Conservation (phyloP, 2,888 invertebrate species). For the Coleophora deauratella region DNA sequence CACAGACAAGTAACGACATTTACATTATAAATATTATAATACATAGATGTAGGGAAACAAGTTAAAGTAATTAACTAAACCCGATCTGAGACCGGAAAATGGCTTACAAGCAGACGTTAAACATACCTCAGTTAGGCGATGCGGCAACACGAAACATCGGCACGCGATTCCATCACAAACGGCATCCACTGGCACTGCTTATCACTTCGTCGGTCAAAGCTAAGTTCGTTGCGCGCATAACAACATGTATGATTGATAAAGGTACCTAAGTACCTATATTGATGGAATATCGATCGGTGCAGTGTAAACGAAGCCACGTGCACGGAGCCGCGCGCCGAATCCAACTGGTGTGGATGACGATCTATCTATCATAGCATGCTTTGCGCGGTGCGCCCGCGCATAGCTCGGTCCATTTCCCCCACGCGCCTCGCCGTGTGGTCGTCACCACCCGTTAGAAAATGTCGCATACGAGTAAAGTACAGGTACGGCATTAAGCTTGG, state of each 20-base stretch:
- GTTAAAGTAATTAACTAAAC: too few relatives aligned
- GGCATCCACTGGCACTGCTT: slow-evolving; percentile 6
- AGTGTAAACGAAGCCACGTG: slow-evolving; percentile 53
- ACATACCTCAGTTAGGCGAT: slow-evolving; percentile 8
- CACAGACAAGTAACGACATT: too few relatives aligned
- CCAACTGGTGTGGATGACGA: slow-evolving; percentile 68
- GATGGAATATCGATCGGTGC: slow-evolving; percentile 22
- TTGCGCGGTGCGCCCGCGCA: slow-evolving; percentile 56
- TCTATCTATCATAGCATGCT: slow-evolving; percentile 61
- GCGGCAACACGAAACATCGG: not conserved
- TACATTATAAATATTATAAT: too few relatives aligned
- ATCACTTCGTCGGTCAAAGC: slow-evolving; percentile 9
- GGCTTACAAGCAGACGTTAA: not conserved
- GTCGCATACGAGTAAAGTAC: slow-evolving; percentile 13
- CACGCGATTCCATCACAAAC: slow-evolving; percentile 6
- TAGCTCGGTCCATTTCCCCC: slow-evolving; percentile 68
- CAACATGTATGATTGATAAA: slow-evolving; percentile 16
- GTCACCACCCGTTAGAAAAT: slow-evolving; percentile 12
- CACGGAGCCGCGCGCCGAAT: slow-evolving; percentile 66
- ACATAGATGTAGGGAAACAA: too few relatives aligned
- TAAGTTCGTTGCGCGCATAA: slow-evolving; percentile 15
- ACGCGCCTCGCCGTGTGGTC: slow-evolving; percentile 44
- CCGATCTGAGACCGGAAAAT: too few relatives aligned
- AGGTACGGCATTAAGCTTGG: too few relatives aligned
- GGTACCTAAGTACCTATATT: slow-evolving; percentile 7